Evolutionary conservation across 2,888 invertebrate genomes (phyloP).

Genomic region (Acanthosepion pharaonis): DNA sequence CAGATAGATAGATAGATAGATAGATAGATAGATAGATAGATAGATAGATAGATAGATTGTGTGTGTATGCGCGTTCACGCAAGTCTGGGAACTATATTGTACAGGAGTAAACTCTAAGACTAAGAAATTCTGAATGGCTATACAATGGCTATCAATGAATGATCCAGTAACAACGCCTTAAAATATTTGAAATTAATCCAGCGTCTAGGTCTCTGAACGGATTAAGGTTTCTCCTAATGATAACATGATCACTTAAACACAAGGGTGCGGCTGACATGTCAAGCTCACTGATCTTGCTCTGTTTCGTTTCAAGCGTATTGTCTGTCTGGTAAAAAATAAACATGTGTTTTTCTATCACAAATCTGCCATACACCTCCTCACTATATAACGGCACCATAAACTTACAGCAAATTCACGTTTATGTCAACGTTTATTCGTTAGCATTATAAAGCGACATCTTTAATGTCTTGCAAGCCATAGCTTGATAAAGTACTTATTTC

Average conservation of each 20-base stretch:
- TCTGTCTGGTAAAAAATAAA: neutral
- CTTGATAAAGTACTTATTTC: too few relatives aligned
- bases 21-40: too few relatives aligned
- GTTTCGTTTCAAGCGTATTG: neutral
- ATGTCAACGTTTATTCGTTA: too few relatives aligned
- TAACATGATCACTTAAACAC: neutral
- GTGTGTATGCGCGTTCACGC: neutral
- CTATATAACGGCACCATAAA: too few relatives aligned
- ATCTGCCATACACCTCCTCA: too few relatives aligned
- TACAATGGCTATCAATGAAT: neutral
- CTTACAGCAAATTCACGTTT: too few relatives aligned
- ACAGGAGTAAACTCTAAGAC: neutral
- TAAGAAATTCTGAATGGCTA: neutral
- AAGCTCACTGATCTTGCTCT: neutral
- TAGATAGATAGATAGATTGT: neutral
- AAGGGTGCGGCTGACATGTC: neutral
- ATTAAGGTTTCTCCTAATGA: neutral
- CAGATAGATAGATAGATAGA: too few relatives aligned
- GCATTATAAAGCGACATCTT: too few relatives aligned
- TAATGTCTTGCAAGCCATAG: too few relatives aligned
- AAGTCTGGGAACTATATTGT: neutral
- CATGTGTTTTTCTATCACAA: too few relatives aligned
- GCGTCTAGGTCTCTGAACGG: neutral
- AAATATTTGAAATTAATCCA: constrained; percentile 4
- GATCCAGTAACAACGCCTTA: neutral